Base-by-base conservation (phyloP, 2,797 vertebrate species). In the Myiothlypis coronata region DNA sequence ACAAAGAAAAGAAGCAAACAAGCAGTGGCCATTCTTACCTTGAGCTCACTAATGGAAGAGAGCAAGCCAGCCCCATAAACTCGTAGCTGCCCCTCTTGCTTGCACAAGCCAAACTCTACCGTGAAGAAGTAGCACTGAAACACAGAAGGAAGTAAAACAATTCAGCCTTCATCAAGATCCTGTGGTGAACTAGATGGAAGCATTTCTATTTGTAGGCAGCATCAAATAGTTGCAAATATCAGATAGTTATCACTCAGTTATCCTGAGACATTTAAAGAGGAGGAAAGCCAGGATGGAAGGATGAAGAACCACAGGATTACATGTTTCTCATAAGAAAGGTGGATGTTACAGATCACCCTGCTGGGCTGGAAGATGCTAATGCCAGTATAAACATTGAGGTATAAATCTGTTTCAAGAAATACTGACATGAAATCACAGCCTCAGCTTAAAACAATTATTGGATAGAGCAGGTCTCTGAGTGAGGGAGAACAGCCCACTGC, bases 71-170 rank as follows among this genome's bases (percentile, higher is more conserved):
- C 99, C 43, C 99, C 99, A 39, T 99, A 99, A 21, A 99, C 99
- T 96, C 98, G 98, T 67, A 99, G 97, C 86, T 98, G 98, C 41
- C 99, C 99, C 59, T 99, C 99, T 95, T 99, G 99, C 97, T 99
- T 99, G 97, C 99, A 99, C 95, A 99, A 97, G 82, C 99, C 99
- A 94, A 99, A 99, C 97, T 99, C 99, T 97, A 99, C 99, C 1
- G 99, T 99, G 90, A 99, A 99, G 98, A 99, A 99, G 89, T 99
- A 99, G 95, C 99, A 99, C 99, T 99, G 97, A 32, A 97, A 97
- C 77, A 96, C 27, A 93, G 89, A 69, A 72, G 15, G 30, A n/a
- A 41, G 11, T 19, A 27, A 84, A 74, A 89, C 8, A 91, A 74
- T 34, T 47, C 59, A 76, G 44, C 27, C 37, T 83, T 68, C 53